Evolutionary conservation across 2,888 invertebrate species (phyloP), one percentile per base, ranked within the genome.

Genomic region (Euplagia quadripunctaria): DNA sequence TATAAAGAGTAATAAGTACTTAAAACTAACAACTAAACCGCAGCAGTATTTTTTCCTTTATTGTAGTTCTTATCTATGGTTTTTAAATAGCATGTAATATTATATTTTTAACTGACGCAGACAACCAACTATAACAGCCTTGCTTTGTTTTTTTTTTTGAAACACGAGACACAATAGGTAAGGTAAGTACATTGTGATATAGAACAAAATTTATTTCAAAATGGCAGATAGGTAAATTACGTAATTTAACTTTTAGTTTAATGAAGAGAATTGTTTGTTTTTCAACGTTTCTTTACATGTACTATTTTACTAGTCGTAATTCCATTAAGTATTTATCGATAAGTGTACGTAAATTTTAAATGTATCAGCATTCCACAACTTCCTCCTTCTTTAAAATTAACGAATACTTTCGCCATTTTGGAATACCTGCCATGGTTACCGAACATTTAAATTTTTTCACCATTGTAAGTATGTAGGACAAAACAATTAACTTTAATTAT

Each of bases 401-500:
- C 31, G 41, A 55, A 67, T 42, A 7, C 55, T 58, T 46, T 20
- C 65, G 51, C 65, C 67, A 65, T 69, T 51, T 69, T 69, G 49
- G 14, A 17, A 49, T 43, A 55, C 41, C 68, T 7, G 17, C 17
- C 6, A 9, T 46, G 31, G 31, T 14, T 31, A 63, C n/a, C 12
- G 49, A 42, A 51, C 72, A 68, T 72, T 68, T 52, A 63, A 42
- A 61, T 73, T 46, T 69, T 65, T 69, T 42, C n/a, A 42, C 5
- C 41, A 63, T 20, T 52, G 42, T 43, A 17, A 41, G 20, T 51
- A 67, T 70, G 14, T 70, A 41, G 70, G 67, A 67, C 73, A 46
- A 12, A 63, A 70, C 42, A 66, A 70, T 73, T 65, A 51, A 43
- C 43, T 70, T 63, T 63, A 70, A 73, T 73, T 70, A 63, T n/a